These are phyloP conservation scores for Papilio polyxenes DNA, from an alignment of 1,140 invertebrate genomes.

Conservation along the genomic window DNA sequence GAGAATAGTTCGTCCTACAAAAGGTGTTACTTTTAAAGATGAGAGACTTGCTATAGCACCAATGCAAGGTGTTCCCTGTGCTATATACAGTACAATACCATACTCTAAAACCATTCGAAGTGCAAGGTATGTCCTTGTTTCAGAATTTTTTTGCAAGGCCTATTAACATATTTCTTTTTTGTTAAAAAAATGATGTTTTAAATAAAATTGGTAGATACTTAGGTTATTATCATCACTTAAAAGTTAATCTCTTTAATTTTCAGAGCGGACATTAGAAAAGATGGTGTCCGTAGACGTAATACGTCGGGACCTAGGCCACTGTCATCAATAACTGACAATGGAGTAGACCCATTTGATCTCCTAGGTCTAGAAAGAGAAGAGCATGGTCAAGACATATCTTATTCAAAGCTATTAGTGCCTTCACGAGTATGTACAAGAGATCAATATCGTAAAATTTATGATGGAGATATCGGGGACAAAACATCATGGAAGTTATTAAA, in stretches of 20 bases:
- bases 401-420: constrained; percentile 90
- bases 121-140: constrained; percentile 81
- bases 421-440: constrained; percentile 83
- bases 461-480: constrained; percentile 82
- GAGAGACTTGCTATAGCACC: constrained; percentile 89
- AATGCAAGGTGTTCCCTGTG: constrained; percentile 86
- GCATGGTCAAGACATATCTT: constrained; percentile 93
- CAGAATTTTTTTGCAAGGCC: neutral
- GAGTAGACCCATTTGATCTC: constrained; percentile 91
- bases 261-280: constrained; percentile 87
- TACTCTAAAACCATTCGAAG: constrained; percentile 86
- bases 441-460: constrained; percentile 78
- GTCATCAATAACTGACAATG: constrained; percentile 91
- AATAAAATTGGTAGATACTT: too few relatives aligned
- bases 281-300: constrained; percentile 89
- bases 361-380: constrained; percentile 90
- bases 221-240: neutral
- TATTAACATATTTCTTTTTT: neutral
- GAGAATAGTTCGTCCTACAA: constrained; percentile 81
- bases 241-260: constrained; percentile 41
- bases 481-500: constrained; percentile 70
- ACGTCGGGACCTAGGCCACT: constrained; percentile 90
- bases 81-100: constrained; percentile 91
- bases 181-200: too few relatives aligned
- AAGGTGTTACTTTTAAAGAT: constrained; percentile 85